Conservation (phyloP, 2,113 vertebrate genomes). For the Donacobius atricapilla region DNA sequence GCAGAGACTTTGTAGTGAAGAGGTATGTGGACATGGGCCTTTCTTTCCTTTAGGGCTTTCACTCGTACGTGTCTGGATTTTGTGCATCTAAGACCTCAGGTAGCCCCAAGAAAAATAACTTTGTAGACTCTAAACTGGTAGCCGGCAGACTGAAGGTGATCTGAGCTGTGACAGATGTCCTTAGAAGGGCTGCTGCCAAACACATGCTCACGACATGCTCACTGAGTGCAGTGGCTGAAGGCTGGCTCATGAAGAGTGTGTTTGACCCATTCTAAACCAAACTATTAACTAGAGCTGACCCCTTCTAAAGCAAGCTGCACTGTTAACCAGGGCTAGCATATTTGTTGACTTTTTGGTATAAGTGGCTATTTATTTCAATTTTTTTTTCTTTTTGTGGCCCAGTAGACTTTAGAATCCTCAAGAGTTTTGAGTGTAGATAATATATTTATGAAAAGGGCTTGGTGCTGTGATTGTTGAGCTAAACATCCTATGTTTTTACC, state of each 20-base stretch:
- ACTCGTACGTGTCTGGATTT: rapidly evolving
- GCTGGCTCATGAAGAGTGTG: neutral
- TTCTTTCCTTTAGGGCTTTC: neutral
- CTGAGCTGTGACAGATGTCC: neutral
- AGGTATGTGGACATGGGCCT: neutral
- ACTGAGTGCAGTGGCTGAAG: neutral
- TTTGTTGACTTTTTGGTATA: neutral
- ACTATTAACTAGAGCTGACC: neutral
- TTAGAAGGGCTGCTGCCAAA: neutral
- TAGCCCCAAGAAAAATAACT: neutral
- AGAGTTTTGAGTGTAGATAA: neutral
- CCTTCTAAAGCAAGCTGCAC: neutral
- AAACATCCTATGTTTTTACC: neutral
- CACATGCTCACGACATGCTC: neutral
- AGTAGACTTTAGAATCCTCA: neutral
- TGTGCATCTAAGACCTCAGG: neutral
- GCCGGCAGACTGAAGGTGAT: neutral
- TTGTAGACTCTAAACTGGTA: too few relatives aligned
- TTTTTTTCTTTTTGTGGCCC: neutral
- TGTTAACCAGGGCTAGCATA: neutral
- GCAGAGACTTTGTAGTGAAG: neutral
- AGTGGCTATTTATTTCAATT: neutral
- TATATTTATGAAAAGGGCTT: neutral
- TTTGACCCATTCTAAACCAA: neutral
- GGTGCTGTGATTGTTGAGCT: neutral